These are phyloP conservation scores for Cyprinodon variegatus DNA, from an alignment of 2,113 vertebrate genomes.

Conservation along the genomic window DNA sequence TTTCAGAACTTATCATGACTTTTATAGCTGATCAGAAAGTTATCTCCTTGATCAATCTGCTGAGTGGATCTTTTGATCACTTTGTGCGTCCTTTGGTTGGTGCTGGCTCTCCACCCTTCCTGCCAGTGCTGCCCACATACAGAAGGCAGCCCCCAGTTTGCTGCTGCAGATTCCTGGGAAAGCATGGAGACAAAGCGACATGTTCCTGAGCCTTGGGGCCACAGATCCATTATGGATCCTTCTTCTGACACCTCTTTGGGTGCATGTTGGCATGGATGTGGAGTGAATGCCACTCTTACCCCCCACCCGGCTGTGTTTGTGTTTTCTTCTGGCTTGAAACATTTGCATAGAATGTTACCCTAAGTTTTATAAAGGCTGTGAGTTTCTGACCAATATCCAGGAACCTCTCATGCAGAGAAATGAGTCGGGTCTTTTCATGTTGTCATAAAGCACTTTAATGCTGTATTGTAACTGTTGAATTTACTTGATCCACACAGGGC, in stretches of 20 bases:
- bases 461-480: slow-evolving; percentile 24
- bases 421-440: neutral
- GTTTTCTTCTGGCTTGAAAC: neutral
- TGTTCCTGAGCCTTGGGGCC: slow-evolving; percentile 1
- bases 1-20: neutral
- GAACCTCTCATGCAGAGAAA: neutral
- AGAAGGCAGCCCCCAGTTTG: slow-evolving; percentile 22
- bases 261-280: slow-evolving; percentile 17
- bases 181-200: slow-evolving; percentile 8
- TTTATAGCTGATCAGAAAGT: neutral
- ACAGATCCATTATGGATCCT: slow-evolving; percentile 32
- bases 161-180: slow-evolving; percentile 23
- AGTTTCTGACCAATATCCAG: neutral
- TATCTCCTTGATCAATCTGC: neutral
- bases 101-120: slow-evolving; percentile 66
- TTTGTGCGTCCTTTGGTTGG: slow-evolving; percentile 32
- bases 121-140: slow-evolving; percentile 41
- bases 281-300: neutral
- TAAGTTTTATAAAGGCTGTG: neutral
- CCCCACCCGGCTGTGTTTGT: slow-evolving; percentile 7
- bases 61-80: slow-evolving; percentile 34
- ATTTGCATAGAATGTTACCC: neutral
- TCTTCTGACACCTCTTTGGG: slow-evolving; percentile 9
- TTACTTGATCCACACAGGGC: slow-evolving; percentile 46
- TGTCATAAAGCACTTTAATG: neutral